Base-by-base conservation (phyloP, 2,888 invertebrate species). In the Ptilodon capucinus region DNA sequence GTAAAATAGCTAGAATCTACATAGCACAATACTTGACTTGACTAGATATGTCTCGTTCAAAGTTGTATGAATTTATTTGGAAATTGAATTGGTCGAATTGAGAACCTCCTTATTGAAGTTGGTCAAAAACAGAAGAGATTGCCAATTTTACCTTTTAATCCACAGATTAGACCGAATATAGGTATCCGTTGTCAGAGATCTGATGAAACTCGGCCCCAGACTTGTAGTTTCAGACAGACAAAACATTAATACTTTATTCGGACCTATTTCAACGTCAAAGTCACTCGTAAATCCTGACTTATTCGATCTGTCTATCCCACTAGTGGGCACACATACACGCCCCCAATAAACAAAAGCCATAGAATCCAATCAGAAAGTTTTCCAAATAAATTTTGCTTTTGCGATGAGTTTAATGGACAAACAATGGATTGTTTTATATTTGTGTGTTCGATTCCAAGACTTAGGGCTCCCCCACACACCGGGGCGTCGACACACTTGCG, bases 341-440 rank as follows among this genome's bases (percentile, higher is more conserved):
- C 42, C 28, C 54, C 54, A 51, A 65, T 60, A 53, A 70, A 71
- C 68, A 72, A 74, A 66, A 63, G 57, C 61, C 42, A 44, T 28
- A 47, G 59, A 54, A 70, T 65, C 68, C 68, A 75, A 75, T 75
- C 71, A 64, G 57, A 68, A 74, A 75, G 64, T 75, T 75, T 55
- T 46, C 40, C 53, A 68, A 59, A 69, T 69, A 74, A 69, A 76
- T 78, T 71, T 76, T 66, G 71, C 71, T 69, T 72, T 63, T 60
- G 60, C 65, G 67, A 72, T 69, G 74, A 76, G 76, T 76, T 74
- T 73, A 71, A 74, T 71, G 74, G 73, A 74, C 68, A 73, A 71
- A 63, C 60, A 69, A 64, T 57, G 66, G 72, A 80, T 80, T 79
- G 80, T 81, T 82, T 76, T 79, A 75, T 79, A 81, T 76, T 78